phyloP scores from a whole-genome alignment of 2,888 invertebrate genomes.

The Crepidodera aurea region DNA sequence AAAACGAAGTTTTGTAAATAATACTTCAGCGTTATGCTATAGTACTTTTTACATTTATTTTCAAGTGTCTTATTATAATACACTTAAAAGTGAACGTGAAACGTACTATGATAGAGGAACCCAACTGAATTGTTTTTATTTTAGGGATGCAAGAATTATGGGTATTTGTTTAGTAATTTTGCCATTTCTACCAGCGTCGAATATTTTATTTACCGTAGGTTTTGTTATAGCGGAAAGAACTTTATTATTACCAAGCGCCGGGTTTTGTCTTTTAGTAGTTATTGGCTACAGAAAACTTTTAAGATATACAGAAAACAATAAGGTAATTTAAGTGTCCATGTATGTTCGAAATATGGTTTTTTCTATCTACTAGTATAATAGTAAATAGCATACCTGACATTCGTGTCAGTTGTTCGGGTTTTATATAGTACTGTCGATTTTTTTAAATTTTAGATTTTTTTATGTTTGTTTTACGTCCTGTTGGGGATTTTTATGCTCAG shows the following conservation, averaged over 20 bases:
- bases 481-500: slow-evolving; percentile 55
- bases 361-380: no score
- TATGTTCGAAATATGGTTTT: no score
- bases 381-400: not conserved
- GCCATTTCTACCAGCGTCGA: slow-evolving; percentile 86
- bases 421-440: no score
- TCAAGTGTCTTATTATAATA: no score
- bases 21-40: no score
- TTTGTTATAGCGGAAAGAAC: slow-evolving; percentile 91
- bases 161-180: slow-evolving; percentile 70
- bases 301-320: slow-evolving; percentile 43
- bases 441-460: slow-evolving; percentile 53
- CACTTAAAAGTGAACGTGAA: no score
- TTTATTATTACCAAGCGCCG: slow-evolving; percentile 82
- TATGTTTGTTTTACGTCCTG: slow-evolving; percentile 50
- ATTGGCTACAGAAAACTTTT: slow-evolving; percentile 67
- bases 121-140: no score
- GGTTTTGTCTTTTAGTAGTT: slow-evolving; percentile 76
- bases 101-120: no score
- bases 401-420: no score
- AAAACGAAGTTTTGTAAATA: slow-evolving; percentile 47
- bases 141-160: slow-evolving; percentile 60
- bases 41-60: not conserved
- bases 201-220: slow-evolving; percentile 85
- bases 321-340: slow-evolving; percentile 43